These are phyloP conservation scores for Eilema caniola DNA, from an alignment of 2,888 invertebrate genomes.

Conservation along the genomic window DNA sequence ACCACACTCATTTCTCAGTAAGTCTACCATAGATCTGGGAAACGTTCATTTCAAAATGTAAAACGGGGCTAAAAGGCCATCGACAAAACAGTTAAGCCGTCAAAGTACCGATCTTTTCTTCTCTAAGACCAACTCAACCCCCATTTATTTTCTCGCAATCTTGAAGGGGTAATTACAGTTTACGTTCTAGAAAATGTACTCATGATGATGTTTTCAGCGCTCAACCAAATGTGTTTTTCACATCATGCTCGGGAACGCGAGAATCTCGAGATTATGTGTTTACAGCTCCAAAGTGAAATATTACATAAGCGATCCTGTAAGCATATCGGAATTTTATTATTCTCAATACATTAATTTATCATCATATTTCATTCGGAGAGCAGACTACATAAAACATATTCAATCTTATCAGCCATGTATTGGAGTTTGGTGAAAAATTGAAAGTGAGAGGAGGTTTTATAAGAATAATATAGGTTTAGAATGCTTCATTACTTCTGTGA, in stretches of 20 bases:
- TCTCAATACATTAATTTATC: slow-evolving; percentile 42
- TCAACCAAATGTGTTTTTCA: slow-evolving; percentile 29
- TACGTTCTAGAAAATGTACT: slow-evolving; percentile 32
- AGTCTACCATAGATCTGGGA: slow-evolving; percentile 9
- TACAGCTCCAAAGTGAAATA: slow-evolving; percentile 24
- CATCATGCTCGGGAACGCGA: slow-evolving; percentile 20
- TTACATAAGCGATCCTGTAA: slow-evolving; percentile 14
- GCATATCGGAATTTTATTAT: slow-evolving; percentile 26
- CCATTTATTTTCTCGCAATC: slow-evolving; percentile 18
- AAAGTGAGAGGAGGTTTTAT: background rate
- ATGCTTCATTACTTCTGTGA: background rate
- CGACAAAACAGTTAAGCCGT: slow-evolving; percentile 25
- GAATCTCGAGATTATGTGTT: slow-evolving; percentile 31
- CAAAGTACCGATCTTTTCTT: slow-evolving; percentile 23
- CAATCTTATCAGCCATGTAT: slow-evolving; percentile 20
- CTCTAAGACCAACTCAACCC: slow-evolving; percentile 12
- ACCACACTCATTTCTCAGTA: background rate
- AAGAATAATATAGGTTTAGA: background rate
- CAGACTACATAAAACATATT: slow-evolving; percentile 12
- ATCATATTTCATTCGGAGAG: slow-evolving; percentile 27
- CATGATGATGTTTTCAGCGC: slow-evolving; percentile 18
- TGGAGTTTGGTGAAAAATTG: slow-evolving; percentile 2
- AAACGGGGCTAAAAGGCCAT: slow-evolving; percentile 22
- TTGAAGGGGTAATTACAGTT: slow-evolving; percentile 24
- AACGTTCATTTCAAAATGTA: slow-evolving; percentile 24